phyloP scores from a whole-genome alignment of 37 sponge, comb jelly and placozoan species.

The Halichondria panicea region DNA sequence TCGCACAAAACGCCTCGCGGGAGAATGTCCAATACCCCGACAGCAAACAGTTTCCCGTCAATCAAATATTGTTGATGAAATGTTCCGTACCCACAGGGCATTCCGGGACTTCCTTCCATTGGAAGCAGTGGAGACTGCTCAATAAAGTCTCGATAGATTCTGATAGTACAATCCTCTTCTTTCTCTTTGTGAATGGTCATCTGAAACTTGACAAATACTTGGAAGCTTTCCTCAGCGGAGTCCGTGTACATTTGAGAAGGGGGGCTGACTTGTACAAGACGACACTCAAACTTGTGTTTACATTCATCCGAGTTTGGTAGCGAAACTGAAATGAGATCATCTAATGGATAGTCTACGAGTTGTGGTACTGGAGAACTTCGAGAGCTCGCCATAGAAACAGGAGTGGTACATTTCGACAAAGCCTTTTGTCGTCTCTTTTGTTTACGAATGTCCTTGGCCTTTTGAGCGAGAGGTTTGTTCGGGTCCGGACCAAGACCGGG shows the following conservation, averaged over 20 bases:
- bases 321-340: no score
- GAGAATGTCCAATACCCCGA: conserved; percentile 70
- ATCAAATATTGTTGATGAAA: conserved; percentile 75
- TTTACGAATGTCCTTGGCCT: conserved; percentile 52
- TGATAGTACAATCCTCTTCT: conserved; percentile 26
- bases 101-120: background rate
- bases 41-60: conserved; percentile 65
- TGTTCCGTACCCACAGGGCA: conserved; percentile 43
- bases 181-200: conserved; percentile 50
- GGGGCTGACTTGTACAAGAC: conserved; percentile 26
- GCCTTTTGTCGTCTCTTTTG: conserved; percentile 31
- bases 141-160: conserved; percentile 43
- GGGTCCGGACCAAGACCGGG: conserved; percentile 68
- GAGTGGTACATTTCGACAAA: background rate
- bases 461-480: conserved; percentile 51
- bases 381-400: background rate
- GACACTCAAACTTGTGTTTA: conserved; percentile 48
- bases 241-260: background rate
- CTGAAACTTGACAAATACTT: conserved; percentile 68
- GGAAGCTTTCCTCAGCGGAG: conserved; percentile 42
- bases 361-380: background rate
- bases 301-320: conserved; percentile 23
- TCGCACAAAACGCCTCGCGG: conserved; percentile 69
- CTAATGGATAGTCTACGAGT: no score
- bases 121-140: conserved; percentile 31